Evolutionary conservation across 1,140 invertebrate genomes (phyloP).

Genomic region (Papilio dardanus): DNA sequence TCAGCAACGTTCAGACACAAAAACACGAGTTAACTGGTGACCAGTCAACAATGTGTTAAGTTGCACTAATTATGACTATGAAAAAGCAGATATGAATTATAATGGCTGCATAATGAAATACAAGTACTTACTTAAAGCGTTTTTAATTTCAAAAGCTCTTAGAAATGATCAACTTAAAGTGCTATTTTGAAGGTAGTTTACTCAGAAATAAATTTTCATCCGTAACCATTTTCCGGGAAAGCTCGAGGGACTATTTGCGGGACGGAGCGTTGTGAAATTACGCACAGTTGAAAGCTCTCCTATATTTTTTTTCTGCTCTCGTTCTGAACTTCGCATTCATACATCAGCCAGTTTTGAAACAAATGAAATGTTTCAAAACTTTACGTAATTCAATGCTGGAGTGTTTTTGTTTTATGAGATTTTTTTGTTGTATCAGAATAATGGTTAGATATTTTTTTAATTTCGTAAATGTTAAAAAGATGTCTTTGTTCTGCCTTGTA

Average conservation of each 20-base stretch:
- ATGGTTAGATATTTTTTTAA: not conserved
- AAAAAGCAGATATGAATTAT: no score
- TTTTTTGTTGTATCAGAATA: not conserved
- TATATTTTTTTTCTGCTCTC: not conserved
- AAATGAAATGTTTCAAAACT: slow-evolving; percentile 6
- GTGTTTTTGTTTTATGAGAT: not conserved
- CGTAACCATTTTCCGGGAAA: not conserved
- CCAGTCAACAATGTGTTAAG: no score
- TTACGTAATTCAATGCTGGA: slow-evolving; percentile 7
- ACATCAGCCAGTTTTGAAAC: not conserved
- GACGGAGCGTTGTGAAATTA: not conserved
- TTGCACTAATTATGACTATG: no score
- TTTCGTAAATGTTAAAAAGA: not conserved
- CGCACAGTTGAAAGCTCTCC: slow-evolving; percentile 10
- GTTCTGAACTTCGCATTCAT: slow-evolving; percentile 13
- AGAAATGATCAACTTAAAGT: not conserved
- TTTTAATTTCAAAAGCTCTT: not conserved
- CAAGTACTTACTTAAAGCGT: not conserved
- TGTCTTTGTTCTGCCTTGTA: not conserved
- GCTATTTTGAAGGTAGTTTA: not conserved
- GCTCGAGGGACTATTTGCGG: not conserved
- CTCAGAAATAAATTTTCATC: not conserved
- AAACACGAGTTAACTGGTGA: no score
- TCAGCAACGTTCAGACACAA: no score
- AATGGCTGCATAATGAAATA: not conserved